Evolutionary conservation across 2,113 vertebrate genomes (phyloP).

Genomic region (Syrmaticus mikado): DNA sequence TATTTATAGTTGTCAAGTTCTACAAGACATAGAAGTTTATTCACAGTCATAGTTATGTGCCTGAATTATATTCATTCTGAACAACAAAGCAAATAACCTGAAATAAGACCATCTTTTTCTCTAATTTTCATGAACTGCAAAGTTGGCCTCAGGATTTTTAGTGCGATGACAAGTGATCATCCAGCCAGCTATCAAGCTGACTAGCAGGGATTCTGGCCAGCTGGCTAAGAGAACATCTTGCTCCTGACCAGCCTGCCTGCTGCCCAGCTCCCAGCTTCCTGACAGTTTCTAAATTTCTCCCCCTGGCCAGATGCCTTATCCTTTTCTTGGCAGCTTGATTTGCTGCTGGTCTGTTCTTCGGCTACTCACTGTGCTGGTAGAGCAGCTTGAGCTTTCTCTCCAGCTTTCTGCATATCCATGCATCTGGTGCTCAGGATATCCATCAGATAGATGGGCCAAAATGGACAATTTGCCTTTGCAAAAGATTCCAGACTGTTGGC

Average conservation of each 20-base stretch:
- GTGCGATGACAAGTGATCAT: background rate
- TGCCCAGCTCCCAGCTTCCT: background rate
- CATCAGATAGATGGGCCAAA: background rate
- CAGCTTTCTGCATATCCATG: background rate
- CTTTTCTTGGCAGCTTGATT: background rate
- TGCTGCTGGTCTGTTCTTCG: accelerated
- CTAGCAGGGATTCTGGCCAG: background rate
- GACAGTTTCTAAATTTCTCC: background rate
- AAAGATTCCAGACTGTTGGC: background rate
- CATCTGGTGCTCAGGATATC: conserved; percentile 8
- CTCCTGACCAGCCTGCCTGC: background rate
- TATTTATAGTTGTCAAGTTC: background rate
- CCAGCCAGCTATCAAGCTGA: background rate
- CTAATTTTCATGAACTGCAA: background rate
- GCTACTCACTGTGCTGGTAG: accelerated
- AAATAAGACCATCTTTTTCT: background rate
- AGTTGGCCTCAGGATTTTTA: background rate
- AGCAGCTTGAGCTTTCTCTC: background rate
- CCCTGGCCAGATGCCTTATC: background rate
- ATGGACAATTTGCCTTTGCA: accelerated
- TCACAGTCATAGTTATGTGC: background rate
- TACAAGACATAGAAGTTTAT: background rate
- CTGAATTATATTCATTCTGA: background rate
- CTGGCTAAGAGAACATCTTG: background rate
- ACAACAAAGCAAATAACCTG: background rate